phyloP scores from a whole-genome alignment of 2,797 vertebrate species.

The Propithecus deckenii region DNA sequence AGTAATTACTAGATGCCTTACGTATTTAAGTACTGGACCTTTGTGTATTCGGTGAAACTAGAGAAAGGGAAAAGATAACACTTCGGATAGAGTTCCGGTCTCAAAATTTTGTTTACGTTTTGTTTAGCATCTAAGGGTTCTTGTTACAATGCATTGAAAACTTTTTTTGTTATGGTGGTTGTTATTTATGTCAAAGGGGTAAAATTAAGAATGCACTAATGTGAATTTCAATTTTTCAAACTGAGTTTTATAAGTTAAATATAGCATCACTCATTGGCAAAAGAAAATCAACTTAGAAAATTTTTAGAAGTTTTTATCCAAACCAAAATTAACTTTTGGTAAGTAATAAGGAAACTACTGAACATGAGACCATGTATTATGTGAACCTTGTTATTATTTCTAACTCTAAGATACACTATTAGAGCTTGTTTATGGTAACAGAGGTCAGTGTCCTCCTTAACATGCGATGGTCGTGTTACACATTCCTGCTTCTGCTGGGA shows the following conservation, averaged over 20 bases:
- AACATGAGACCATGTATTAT: neutral
- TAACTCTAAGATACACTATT: neutral
- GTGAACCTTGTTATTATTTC: neutral
- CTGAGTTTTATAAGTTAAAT: neutral
- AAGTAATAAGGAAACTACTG: neutral
- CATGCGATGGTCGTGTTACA: neutral
- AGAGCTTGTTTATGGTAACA: neutral
- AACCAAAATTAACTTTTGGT: constrained; percentile 1
- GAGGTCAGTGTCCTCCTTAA: neutral
- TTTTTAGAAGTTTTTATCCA: neutral
- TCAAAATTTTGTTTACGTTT: neutral
- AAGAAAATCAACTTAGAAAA: constrained; percentile 20
- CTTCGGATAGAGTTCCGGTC: neutral
- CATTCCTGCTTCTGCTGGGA: neutral
- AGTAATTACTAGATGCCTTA: constrained; percentile 55
- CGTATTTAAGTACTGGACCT: neutral
- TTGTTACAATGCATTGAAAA: neutral
- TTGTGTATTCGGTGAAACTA: neutral
- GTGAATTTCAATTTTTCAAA: constrained; percentile 31
- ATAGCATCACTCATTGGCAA: neutral
- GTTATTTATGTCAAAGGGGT: neutral
- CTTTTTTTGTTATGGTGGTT: neutral
- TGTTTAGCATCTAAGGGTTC: neutral
- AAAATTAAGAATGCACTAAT: neutral
- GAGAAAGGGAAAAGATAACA: constrained; percentile 1